Percentiles rank a stretch among this genome's conserved stretches.
Evolutionary conservation across 2,113 vertebrate genomes (phyloP).

Genomic region (Syrrhaptes paradoxus): DNA sequence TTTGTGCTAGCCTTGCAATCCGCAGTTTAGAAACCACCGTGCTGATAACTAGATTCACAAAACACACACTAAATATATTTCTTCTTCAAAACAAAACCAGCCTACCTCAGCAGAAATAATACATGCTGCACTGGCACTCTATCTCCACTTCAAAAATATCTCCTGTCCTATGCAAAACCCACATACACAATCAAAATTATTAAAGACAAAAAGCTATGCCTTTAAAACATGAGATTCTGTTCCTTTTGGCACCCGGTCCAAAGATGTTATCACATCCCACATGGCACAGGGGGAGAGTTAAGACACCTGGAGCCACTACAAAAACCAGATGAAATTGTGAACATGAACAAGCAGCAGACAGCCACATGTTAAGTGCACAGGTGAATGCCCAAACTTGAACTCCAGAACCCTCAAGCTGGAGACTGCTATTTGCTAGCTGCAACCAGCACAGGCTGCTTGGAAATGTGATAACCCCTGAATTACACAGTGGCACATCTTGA

Average conservation of each 20-base stretch:
- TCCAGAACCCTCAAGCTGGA: not conserved
- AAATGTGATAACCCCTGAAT: not conserved
- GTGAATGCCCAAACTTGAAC: not conserved
- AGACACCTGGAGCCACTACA: not conserved
- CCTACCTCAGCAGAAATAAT: not conserved
- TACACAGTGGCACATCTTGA: not conserved
- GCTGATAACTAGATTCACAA: not conserved
- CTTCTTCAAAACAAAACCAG: not conserved
- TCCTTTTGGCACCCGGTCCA: not conserved
- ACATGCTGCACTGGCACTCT: not conserved
- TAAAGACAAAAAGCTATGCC: not conserved
- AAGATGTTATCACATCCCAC: fast-evolving
- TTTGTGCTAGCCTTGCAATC: not conserved
- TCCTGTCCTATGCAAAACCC: not conserved
- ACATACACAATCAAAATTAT: not conserved
- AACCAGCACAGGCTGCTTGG: not conserved
- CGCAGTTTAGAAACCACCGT: not conserved
- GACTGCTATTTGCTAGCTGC: not conserved
- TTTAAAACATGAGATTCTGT: not conserved
- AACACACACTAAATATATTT: not conserved
- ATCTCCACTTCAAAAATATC: not conserved
- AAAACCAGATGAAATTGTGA: not conserved
- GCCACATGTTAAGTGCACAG: too few species aligned
- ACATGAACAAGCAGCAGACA: not conserved
- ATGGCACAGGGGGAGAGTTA: not conserved